Percentiles rank a stretch among this genome's conserved stretches.
These are phyloP conservation scores for Drosophila nebulosa DNA, from an alignment of 1,140 invertebrate species.

Conservation along the genomic window DNA sequence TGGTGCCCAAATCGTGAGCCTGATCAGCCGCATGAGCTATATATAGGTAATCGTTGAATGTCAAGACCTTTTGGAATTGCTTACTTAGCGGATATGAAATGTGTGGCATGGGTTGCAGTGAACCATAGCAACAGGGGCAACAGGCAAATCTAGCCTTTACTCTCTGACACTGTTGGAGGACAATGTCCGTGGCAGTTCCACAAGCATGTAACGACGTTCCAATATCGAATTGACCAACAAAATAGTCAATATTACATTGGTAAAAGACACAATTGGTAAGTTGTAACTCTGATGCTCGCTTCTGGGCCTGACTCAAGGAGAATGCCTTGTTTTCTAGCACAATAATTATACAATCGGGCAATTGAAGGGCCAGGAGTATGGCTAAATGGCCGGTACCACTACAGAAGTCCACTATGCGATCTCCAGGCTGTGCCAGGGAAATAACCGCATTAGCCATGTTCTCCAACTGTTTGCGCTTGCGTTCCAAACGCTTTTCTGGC, in stretches of 20 bases:
- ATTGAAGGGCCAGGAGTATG: conserved; percentile 89
- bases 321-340: conserved; percentile 96
- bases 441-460: conserved; percentile 91
- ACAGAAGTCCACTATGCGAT: conserved; percentile 95
- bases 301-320: conserved; percentile 88
- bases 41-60: conserved; percentile 87
- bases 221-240: conserved; percentile 89
- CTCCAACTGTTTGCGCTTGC: conserved; percentile 94
- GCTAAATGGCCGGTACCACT: conserved; percentile 96
- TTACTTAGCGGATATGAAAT: conserved; percentile 89
- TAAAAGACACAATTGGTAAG: conserved; percentile 90
- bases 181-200: conserved; percentile 96
- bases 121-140: conserved; percentile 97
- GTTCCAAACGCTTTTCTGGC: conserved; percentile 86
- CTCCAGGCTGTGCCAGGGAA: conserved; percentile 84
- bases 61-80: conserved; percentile 82
- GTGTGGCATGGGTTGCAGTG: conserved; percentile 85
- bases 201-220: conserved; percentile 96
- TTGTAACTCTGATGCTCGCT: conserved; percentile 86
- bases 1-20: conserved; percentile 87
- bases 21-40: conserved; percentile 95
- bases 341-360: conserved; percentile 89
- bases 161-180: conserved; percentile 90
- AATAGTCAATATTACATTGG: conserved; percentile 94
- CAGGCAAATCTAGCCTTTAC: conserved; percentile 91